Evolutionary conservation across 2,888 invertebrate genomes (phyloP).

Genomic region (Andrena minutula): DNA sequence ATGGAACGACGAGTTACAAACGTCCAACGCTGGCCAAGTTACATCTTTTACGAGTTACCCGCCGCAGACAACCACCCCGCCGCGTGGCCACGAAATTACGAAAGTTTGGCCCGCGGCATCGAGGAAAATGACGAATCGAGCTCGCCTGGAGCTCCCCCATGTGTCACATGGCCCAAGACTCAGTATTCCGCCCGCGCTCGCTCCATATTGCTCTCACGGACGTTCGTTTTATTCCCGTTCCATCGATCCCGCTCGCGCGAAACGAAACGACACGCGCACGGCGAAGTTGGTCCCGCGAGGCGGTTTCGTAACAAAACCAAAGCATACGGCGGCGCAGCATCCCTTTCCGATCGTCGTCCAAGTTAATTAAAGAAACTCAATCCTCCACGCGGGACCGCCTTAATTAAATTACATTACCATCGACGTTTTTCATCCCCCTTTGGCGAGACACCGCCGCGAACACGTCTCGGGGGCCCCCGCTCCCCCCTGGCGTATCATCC

Average conservation of each 20-base stretch:
- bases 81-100: constrained; percentile 42
- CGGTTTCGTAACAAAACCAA: constrained; percentile 28
- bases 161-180: constrained; percentile 40
- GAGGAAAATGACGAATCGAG: constrained; percentile 42
- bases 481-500: not conserved
- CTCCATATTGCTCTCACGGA: constrained; percentile 34
- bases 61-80: not conserved
- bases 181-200: constrained; percentile 37
- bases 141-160: constrained; percentile 15
- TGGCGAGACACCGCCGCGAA: not conserved
- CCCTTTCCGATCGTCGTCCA: constrained; percentile 13
- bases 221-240: constrained; percentile 27
- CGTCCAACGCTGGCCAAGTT: not conserved
- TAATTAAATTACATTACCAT: constrained; percentile 39
- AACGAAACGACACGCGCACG: not conserved
- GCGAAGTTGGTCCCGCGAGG: not conserved
- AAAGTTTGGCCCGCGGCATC: constrained; percentile 53
- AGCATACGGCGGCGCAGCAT: not conserved
- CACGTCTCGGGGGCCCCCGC: not conserved
- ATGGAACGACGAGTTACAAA: not conserved
- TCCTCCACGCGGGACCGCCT: not conserved
- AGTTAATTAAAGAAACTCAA: constrained; percentile 43
- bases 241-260: constrained; percentile 51
- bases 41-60: constrained; percentile 13
- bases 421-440: not conserved